Percentiles rank a stretch among this genome's conserved stretches.
These are phyloP conservation scores for Meteorus cinctellus DNA, from an alignment of 2,888 invertebrate genomes.

Conservation along the genomic window DNA sequence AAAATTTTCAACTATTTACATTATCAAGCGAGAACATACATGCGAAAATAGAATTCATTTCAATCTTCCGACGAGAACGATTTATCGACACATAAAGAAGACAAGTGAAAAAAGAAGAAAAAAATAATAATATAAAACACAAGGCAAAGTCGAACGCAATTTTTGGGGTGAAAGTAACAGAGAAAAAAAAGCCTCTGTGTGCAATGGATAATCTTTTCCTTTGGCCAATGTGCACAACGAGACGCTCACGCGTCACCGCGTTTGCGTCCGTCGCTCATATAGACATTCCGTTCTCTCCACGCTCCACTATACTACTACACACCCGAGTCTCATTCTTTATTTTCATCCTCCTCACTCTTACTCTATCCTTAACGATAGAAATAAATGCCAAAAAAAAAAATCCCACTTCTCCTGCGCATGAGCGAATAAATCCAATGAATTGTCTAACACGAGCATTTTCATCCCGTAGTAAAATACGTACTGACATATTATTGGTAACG, in stretches of 20 bases:
- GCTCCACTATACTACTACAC: constrained; percentile 15
- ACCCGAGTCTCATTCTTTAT: not conserved
- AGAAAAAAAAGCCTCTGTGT: constrained; percentile 4
- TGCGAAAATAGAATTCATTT: no score
- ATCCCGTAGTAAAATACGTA: not conserved
- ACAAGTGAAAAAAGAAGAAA: not conserved
- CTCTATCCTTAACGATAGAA: not conserved
- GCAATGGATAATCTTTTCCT: constrained; percentile 60
- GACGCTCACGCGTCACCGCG: constrained; percentile 56
- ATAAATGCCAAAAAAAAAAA: not conserved
- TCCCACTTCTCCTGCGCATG: not conserved
- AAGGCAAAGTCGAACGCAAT: not conserved
- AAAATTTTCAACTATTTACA: no score
- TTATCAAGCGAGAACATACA: no score
- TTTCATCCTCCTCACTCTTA: not conserved
- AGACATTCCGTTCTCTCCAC: constrained; percentile 49
- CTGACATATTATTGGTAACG: not conserved
- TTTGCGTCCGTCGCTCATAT: constrained; percentile 67
- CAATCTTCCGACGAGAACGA: no score
- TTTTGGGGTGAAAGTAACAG: not conserved
- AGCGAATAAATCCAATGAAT: constrained; percentile 10
- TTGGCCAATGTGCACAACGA: constrained; percentile 71
- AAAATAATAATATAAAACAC: not conserved
- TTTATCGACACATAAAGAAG: no score
- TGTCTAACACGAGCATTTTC: constrained; percentile 13